These are phyloP conservation scores for Cepphus grylle DNA, from an alignment of 2,113 vertebrate species.

Conservation along the genomic window DNA sequence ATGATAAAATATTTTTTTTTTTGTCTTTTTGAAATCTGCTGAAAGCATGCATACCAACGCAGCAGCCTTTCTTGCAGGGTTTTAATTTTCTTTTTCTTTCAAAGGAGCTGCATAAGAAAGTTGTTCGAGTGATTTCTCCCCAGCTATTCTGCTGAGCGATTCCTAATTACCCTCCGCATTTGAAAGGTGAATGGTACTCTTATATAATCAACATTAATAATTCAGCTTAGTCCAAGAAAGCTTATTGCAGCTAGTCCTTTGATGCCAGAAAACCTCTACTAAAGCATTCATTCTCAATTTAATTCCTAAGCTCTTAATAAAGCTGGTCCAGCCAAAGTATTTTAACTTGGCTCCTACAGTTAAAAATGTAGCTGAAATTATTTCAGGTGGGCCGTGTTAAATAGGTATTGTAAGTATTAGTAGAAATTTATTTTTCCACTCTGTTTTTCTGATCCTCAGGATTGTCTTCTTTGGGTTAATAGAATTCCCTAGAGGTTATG, in stretches of 20 bases:
- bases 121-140: conserved; percentile 9
- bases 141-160: not conserved
- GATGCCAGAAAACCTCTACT: not conserved
- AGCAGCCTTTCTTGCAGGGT: not conserved
- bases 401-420: not conserved
- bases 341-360: not conserved
- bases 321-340: not conserved
- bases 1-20: not conserved
- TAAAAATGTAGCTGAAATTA: not conserved
- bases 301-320: conserved; percentile 5
- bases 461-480: not conserved
- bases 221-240: conserved; percentile 28
- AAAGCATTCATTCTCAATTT: not conserved
- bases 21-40: not conserved
- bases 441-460: not conserved
- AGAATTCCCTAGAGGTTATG: not conserved
- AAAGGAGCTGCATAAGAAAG: not conserved
- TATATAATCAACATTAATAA: conserved; percentile 57
- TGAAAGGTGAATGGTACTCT: conserved; percentile 59
- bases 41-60: not conserved
- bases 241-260: conserved; percentile 12
- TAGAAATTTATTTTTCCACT: not conserved
- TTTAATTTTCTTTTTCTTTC: not conserved
- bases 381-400: not conserved
- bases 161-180: conserved; percentile 44